Conservation (phyloP, 2,113 vertebrate species). For the Asarcornis scutulata region DNA sequence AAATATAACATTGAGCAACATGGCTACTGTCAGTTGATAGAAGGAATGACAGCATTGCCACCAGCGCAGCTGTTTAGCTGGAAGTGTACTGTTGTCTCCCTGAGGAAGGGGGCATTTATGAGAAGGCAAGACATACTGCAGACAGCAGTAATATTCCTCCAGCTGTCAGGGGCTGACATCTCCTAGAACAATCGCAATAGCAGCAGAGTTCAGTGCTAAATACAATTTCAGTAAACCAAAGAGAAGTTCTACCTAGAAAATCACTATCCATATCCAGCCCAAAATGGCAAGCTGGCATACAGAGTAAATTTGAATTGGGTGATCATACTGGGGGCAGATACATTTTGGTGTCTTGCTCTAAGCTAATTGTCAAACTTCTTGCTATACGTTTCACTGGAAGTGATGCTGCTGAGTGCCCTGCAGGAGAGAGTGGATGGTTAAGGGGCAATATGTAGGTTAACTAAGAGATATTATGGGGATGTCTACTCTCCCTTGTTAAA, state of each 20-base stretch:
- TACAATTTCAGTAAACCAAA: not conserved
- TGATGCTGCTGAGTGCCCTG: not conserved
- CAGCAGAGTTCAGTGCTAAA: not conserved
- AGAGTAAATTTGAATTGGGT: not conserved
- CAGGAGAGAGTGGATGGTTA: not conserved
- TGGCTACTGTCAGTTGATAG: not conserved
- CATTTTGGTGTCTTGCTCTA: not conserved
- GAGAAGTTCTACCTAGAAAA: not conserved
- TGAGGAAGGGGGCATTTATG: not conserved
- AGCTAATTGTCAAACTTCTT: not conserved
- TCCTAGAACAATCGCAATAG: not conserved
- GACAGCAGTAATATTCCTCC: not conserved
- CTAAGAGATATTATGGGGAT: not conserved
- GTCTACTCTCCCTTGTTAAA: no score
- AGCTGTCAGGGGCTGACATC: not conserved
- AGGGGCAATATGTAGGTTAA: not conserved
- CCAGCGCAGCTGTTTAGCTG: not conserved
- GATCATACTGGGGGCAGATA: no score
- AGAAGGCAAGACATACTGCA: not conserved
- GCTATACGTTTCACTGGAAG: not conserved
- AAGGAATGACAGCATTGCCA: not conserved
- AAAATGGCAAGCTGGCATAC: accelerated
- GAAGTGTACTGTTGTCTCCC: not conserved
- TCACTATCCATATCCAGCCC: accelerated
- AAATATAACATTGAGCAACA: not conserved